Evolutionary conservation across 2,797 vertebrate species (phyloP), one percentile per base, ranked within the genome.

Genomic region (Neopelma chrysocephalum): DNA sequence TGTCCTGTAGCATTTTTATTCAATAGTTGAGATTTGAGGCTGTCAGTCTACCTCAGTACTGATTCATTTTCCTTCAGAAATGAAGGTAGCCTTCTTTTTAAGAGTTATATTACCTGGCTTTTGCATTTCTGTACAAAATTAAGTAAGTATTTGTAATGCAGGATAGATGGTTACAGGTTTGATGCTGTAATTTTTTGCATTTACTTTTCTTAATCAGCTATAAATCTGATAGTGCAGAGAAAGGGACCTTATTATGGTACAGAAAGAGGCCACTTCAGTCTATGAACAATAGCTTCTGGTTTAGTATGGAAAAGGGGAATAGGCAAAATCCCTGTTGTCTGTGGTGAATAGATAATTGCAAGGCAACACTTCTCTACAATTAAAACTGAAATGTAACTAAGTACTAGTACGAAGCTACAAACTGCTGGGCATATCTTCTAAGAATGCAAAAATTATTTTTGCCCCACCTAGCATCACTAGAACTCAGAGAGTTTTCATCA

Each of bases 271-370:
- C 5, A 8, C 45, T 82, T 91, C 50, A 48, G 31, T 87, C 69
- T 86, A 66, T 82, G 60, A 93, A 69, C 69, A 81, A 27, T 91
- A 90, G 40, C 65, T 91, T 90, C 66, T 89, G 56, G 66, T 95
- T 94, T 87, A 56, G 34, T 62, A 6, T n/a, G 50, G 61, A 65
- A 66, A 60, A 68, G 45, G 51, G 34, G 66, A 81, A 90, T 84
- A 81, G 94, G 43, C 69, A 81, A 88, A 90, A 81, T 83, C 21
- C 43, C 17, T 79, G 42, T 57, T 73, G 9, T 56, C 36, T 66
- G 23, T 42, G 31, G n/a, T 64, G 43, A 73, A 36, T 62, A 60
- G 60, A 69, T 91, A 77, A 89, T 88, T 89, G 84, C 40, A 70
- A 58, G 57, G 32, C 68, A 94, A 20, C 23, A 18, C 71, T 61